These are phyloP conservation scores for Tauraco hartlaubi DNA, from an alignment of 2,797 vertebrate species.

Conservation along the genomic window DNA sequence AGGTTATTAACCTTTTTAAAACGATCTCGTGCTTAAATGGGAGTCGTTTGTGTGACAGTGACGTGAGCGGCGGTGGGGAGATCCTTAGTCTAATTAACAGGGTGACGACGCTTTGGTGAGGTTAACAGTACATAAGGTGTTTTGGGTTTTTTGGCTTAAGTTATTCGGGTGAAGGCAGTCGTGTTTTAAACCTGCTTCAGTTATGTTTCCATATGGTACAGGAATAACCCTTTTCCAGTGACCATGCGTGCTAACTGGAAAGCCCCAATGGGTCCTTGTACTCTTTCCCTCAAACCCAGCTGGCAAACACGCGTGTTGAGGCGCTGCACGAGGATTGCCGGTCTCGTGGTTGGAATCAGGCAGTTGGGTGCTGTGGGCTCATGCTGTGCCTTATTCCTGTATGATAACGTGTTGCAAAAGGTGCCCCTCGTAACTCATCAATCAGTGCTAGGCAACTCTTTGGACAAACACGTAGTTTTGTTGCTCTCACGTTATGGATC, in stretches of 20 bases:
- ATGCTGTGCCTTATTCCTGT: rapidly evolving
- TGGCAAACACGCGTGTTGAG: rapidly evolving
- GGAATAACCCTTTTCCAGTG: rapidly evolving
- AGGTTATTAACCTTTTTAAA: rapidly evolving
- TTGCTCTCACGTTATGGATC: rapidly evolving
- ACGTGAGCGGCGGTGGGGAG: rapidly evolving
- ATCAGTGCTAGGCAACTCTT: neutral
- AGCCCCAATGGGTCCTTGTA: rapidly evolving
- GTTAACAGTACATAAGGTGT: rapidly evolving
- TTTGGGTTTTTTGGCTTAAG: neutral
- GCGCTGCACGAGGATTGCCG: neutral
- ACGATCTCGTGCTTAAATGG: rapidly evolving
- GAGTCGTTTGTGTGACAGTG: neutral
- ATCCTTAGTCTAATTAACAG: rapidly evolving
- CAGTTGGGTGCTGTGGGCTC: rapidly evolving
- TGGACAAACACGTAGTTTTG: rapidly evolving
- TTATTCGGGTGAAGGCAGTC: neutral
- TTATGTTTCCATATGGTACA: rapidly evolving
- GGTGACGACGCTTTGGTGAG: neutral
- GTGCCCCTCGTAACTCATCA: rapidly evolving
- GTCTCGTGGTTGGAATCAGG: rapidly evolving
- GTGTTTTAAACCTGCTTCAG: neutral
- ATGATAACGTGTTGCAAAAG: rapidly evolving
- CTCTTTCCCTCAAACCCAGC: no score
- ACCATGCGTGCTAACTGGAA: rapidly evolving